Base-by-base conservation (phyloP, 2,888 invertebrate genomes). In the Sericinus montela region DNA sequence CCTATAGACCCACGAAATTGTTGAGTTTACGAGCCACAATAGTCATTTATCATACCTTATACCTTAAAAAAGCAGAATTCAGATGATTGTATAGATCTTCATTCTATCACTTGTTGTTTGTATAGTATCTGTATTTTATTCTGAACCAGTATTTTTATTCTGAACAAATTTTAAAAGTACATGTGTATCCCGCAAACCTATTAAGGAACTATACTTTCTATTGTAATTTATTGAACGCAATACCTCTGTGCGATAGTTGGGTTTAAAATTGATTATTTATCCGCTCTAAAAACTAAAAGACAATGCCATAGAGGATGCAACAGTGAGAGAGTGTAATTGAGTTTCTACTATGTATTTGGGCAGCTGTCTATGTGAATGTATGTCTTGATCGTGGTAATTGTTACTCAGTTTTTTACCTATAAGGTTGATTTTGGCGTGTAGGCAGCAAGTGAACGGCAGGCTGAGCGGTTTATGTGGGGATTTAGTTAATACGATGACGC, bases 381-480 rank as follows among this genome's bases (percentile, higher is more conserved):
- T 13, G n/a, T 6, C 43, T 7, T 3, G 3, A 10, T 8, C 9
- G 15, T 16, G 25, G 9, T 35, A 43, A 43, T 43, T 43, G 34
- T 6, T 14, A 35, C 35, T n/a, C 11, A 25, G 25, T 23, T 4
- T 2, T n/a, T 1, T 14, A 43, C 15, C 5, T 7, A 25, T 35
- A 43, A 35, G 28, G 14, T 43, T 14, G 9, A 43, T 10, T 43
- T 35, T 32, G n/a, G 35, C 13, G 19, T 23, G 9, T 9, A n/a
- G 15, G 35, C 6, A 14, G 35, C 9, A 13, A 19, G 23, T 15
- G 35, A n/a, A 30, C 29, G 19, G 6, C 29, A 2, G 37, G 11
- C 45, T 45, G 28, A 45, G 45, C 45, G 38, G 45, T 45, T 45
- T 45, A 37, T 45, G 38, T 16, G 37, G 13, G 45, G 45, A 45